Evolutionary conservation across 2,797 vertebrate genomes (phyloP), one percentile per base, ranked within the genome.

Genomic region (Artibeus lituratus): DNA sequence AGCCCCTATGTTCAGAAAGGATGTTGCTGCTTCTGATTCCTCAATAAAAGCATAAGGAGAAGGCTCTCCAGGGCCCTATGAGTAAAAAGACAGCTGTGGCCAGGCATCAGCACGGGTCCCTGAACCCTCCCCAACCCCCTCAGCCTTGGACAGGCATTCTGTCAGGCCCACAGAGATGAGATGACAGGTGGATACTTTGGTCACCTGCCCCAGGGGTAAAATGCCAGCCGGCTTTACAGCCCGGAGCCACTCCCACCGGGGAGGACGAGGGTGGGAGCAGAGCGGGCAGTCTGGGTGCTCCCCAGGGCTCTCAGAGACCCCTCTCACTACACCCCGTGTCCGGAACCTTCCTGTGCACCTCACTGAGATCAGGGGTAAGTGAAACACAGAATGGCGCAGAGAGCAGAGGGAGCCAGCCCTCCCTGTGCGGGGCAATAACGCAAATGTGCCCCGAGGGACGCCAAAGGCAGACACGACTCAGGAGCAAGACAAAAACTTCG

Each of bases 281-380:
- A 18, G 26, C 2, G 39, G 53, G 47, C 55, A 1, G 5, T 19
- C 12, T 5, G 29, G 15, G 24, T 2, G n/a, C n/a, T n/a, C n/a
- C n/a, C n/a, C n/a, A n/a, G n/a, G n/a, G n/a, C n/a, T n/a, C n/a
- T n/a, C n/a, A n/a, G n/a, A n/a, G n/a, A 14, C 49, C 21, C 47
- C n/a, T 35, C 39, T 42, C 32, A 0, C 16, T 42, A 35, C 4
- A 7, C 16, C 10, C 24, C 0, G 0, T 32, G 29, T 44, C 49
- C 29, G 7, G 49, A 51, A 29, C 53, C 32, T 10, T n/a, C 42
- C n/a, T 12, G 1, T 39, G 49, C 7, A 47, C 44, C 86, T 67
- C 32, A 12, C 57, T 12, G 42, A 22, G 69, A 84, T 65, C 57
- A 11, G 65, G 73, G 49, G 82, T 44, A 78, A 22, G 18, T 4